Evolutionary conservation across 2,113 vertebrate genomes (phyloP).

Genomic region (Tupaia tana): DNA sequence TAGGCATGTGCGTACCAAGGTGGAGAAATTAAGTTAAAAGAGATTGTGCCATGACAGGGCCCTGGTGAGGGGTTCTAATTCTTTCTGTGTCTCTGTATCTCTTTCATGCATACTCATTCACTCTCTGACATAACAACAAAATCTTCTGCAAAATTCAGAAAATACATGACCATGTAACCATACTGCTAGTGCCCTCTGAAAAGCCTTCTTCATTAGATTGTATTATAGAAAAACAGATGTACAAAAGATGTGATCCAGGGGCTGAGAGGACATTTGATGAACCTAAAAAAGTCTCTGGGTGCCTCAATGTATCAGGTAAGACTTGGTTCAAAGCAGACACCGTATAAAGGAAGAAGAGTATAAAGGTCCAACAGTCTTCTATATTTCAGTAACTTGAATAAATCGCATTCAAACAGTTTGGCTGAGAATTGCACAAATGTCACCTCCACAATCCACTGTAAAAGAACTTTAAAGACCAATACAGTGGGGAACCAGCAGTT

Average conservation of each 20-base stretch:
- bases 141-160: constrained; percentile 37
- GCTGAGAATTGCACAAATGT: not conserved
- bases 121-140: too few relatives aligned
- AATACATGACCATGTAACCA: not conserved
- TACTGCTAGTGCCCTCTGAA: not conserved
- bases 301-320: not conserved
- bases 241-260: constrained; percentile 9
- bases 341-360: not conserved
- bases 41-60: too few relatives aligned
- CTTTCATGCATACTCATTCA: too few relatives aligned
- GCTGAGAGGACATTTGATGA: not conserved
- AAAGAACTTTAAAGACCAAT: not conserved
- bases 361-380: not conserved
- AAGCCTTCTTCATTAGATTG: not conserved
- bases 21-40: too few relatives aligned
- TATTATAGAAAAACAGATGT: not conserved
- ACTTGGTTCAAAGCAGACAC: constrained; percentile 11
- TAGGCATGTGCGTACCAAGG: too few relatives aligned
- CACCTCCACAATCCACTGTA: not conserved
- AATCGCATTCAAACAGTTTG: not conserved
- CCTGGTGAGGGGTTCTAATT: too few relatives aligned
- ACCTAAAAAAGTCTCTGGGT: not conserved
- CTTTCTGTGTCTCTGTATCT: too few relatives aligned
- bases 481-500: too few relatives aligned
- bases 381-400: not conserved